Evolutionary conservation across 2,888 invertebrate genomes (phyloP), one percentile per base, ranked within the genome.

Genomic region (Archaeoteleia sp.): DNA sequence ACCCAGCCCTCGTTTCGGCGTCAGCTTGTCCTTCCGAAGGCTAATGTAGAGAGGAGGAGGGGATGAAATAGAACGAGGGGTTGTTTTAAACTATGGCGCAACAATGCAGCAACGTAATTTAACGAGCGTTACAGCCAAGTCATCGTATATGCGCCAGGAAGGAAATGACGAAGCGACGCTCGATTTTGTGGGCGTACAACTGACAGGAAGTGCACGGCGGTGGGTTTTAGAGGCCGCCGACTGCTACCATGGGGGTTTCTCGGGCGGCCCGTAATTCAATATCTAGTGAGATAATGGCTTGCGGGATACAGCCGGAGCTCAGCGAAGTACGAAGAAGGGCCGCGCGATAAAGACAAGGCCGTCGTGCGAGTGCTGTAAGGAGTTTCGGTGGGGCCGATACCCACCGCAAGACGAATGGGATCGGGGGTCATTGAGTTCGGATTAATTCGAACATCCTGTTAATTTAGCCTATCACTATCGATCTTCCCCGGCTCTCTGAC

Each of bases 391-490:
- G 53, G 25, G 29, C 29, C 23, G 7, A 4, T 7, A 23, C 23
- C 23, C n/a, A 29, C 40, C 25, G 51, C 34, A 76, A 78, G 77
- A 78, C 73, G 72, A 77, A 78, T 78, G 73, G 67, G 72, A 67
- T 67, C 45, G 34, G 40, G 25, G 73, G 71, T 73, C 73, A 77
- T 76, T 78, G 73, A 69, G 71, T 73, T 73, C 63, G 70, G 74
- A 79, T 79, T 77, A 79, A 79, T 77, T 78, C 66, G 65, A 75
- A 73, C 74, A 75, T 74, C 73, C 74, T 73, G 76, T 75, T 77
- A 77, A 76, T 78, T 78, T 74, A 61, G 61, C 69, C 69, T 67
- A 72, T 74, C 76, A 60, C 72, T 57, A 61, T 55, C 65, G 69
- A 69, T 69, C 61, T 61, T 65, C 30, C 23, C 14, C 42, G 34